Base-by-base conservation (phyloP, 2,888 invertebrate genomes). In the Holacanthella duospinosa region DNA sequence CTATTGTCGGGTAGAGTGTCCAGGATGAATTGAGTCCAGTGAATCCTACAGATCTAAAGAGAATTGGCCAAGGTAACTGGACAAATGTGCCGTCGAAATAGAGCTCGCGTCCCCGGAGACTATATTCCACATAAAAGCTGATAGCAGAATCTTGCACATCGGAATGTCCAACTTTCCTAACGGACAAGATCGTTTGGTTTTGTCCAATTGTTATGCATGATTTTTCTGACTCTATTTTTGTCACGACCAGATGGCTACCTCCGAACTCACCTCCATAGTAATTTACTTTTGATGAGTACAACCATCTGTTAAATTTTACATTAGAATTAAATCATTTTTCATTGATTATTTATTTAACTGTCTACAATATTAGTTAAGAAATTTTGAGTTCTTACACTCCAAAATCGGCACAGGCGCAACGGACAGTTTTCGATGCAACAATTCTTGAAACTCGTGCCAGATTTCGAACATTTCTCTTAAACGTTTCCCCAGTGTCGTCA, bases 381-480 rank as follows among this genome's bases (percentile, higher is more conserved):
- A n/a, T n/a, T n/a, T n/a, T 36, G 48, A 4, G 21, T n/a, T 16
- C 48, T 48, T 21, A 48, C 48, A 48, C 48, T 48, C 48, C 48
- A 21, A 48, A 48, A 48, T 48, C 48, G n/a, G 48, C 48, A 21
- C 48, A 48, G 48, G 48, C 48, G 48, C 48, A 48, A 4, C 21
- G 48, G n/a, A 48, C 16, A 9, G 48, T 48, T 48, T 48, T 48
- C 4, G 48, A 48, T 16, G 4, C 16, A 48, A 48, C 48, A 21
- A 48, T 9, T 9, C n/a, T 4, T 4, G 48, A 48, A 9, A n/a
- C 12, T 21, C 21, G 6, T 9, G 4, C 12, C 48, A 48, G n/a
- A 21, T 48, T 48, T 21, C 48, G 48, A 48, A 48, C n/a, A 21
- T 48, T 48, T 48, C 21, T 21, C 19, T 9, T 48, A 21, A 16